Base-by-base conservation (phyloP, 1,140 invertebrate genomes). In the Pseudachorutes palmiensis region DNA sequence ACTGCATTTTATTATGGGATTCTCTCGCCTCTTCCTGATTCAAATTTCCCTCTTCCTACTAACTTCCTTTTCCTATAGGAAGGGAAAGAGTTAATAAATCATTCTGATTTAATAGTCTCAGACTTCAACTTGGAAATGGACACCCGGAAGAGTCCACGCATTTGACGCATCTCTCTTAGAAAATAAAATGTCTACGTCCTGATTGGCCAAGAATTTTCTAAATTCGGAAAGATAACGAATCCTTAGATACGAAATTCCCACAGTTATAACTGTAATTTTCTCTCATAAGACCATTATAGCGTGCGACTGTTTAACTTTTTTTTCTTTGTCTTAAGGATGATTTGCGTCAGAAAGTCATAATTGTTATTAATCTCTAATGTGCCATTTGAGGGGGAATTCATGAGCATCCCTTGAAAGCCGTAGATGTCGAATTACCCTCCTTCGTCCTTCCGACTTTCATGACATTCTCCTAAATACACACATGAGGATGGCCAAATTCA, bases 311-410 rank as follows among this genome's bases (percentile, higher is more conserved):
- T 45, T 45, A 45, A 45, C 19, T 19, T 45, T 45, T 45, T 12
- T 12, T 45, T 19, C 36, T 9, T 45, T 45, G 19, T 45, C 19
- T 45, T 45, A 45, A 45, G 36, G 36, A 45, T 45, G 36, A 45
- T 45, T 45, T 19, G 9, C 36, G 9, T 45, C 36, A 45, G 36
- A 45, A 55, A 22, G 12, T 16, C 51, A 55, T 55, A 24, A 55
- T 55, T 55, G 51, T 55, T 55, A 55, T 55, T 19, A 55, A 55
- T 26, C 51, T 55, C 51, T 26, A 55, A 55, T 55, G 51, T 55
- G 14, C 51, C 51, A 55, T 55, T 45, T 55, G 24, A 14, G 12
- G 24, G 24, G 24, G 51, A n/a, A 55, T 55, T 55, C 51, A 55
- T 55, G 51, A 55, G 5, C 36, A 41, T 41, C 5, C 36, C 19